These are phyloP conservation scores for Odontamblyopus rebecca DNA, from an alignment of 2,797 vertebrate genomes.

Conservation along the genomic window DNA sequence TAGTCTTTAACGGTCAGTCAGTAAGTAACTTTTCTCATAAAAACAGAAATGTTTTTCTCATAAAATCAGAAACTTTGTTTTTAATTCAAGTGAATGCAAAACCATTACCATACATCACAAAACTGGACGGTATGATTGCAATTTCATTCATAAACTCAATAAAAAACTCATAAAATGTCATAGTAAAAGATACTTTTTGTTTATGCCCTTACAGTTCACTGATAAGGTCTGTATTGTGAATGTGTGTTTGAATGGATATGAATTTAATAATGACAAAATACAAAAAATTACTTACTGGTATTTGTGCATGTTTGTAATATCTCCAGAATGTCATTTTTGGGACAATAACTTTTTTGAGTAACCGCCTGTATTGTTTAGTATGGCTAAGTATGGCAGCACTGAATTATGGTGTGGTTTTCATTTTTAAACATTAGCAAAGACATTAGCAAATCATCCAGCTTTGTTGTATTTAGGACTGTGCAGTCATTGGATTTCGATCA, in stretches of 20 bases:
- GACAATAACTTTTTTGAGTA: background rate
- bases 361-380: background rate
- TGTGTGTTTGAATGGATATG: background rate
- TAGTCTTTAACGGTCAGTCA: no score
- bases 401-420: background rate
- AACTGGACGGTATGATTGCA: background rate
- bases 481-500: no score
- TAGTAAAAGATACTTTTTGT: background rate
- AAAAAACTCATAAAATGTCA: background rate
- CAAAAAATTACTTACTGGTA: background rate
- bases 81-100: no score
- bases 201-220: conserved; percentile 1
- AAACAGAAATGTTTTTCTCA: no score
- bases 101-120: no score
- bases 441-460: background rate
- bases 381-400: background rate
- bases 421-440: background rate
- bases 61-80: no score
- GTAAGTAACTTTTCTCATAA: no score
- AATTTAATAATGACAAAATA: background rate
- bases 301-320: background rate
- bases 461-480: background rate
- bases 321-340: background rate
- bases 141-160: background rate
- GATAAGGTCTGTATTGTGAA: conserved; percentile 1